Evolutionary conservation across 2,888 invertebrate species (phyloP).

Genomic region (Epicampocera succincta): DNA sequence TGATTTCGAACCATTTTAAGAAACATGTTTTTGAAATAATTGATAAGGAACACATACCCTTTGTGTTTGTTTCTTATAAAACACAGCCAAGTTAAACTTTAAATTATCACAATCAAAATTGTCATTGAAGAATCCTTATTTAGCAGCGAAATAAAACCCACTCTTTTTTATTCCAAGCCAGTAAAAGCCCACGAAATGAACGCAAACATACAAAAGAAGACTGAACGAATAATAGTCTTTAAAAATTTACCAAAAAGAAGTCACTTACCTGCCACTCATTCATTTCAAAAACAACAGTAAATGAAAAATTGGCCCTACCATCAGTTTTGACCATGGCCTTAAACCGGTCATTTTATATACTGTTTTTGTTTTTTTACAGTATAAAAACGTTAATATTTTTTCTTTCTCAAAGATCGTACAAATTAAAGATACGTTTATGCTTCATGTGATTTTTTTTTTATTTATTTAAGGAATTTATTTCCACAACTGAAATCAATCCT

Average conservation of each 20-base stretch:
- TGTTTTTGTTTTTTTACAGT: no score
- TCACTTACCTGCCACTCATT: constrained; percentile 74
- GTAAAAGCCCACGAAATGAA: constrained; percentile 5
- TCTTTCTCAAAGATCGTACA: constrained; percentile 72
- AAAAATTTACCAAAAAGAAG: constrained; percentile 10
- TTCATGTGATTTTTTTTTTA: no score
- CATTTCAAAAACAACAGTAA: constrained; percentile 77
- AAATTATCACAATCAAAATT: constrained; percentile 33
- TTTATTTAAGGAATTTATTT: no score
- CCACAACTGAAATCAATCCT: no score
- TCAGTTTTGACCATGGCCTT: constrained; percentile 73
- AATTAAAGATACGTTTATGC: constrained; percentile 25
- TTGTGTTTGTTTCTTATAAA: constrained; percentile 17
- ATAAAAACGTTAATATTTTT: no score
- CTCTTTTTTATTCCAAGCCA: constrained; percentile 22
- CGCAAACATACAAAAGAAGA: not conserved
- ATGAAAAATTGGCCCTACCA: constrained; percentile 73
- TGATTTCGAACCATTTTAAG: constrained; percentile 48
- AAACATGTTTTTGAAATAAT: constrained; percentile 52
- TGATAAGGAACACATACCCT: constrained; percentile 38
- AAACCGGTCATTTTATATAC: constrained; percentile 73
- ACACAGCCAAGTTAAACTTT: constrained; percentile 11
- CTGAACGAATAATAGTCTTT: not conserved
- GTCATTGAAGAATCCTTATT: constrained; percentile 53
- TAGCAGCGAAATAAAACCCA: constrained; percentile 38